Conservation (phyloP, 2,113 vertebrate genomes). For the Aphyosemion australe region DNA sequence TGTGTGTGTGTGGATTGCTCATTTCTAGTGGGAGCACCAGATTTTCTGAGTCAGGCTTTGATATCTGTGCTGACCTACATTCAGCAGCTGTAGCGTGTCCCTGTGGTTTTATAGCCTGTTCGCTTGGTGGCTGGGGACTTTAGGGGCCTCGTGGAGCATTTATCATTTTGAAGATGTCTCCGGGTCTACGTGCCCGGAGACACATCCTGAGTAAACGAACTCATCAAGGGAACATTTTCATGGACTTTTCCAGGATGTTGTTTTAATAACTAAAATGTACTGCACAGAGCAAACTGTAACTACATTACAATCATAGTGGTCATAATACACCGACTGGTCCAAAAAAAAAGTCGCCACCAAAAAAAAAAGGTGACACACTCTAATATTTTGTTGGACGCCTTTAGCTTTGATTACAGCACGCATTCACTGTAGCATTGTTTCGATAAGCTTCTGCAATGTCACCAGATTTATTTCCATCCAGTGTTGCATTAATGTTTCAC, state of each 20-base stretch:
- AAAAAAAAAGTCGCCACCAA: too few species aligned
- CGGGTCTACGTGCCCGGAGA: constrained; percentile 45
- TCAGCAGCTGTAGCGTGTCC: constrained; percentile 52
- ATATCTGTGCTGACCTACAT: constrained; percentile 65
- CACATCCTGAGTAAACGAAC: constrained; percentile 22
- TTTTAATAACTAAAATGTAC: constrained; percentile 8
- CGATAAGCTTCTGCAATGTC: too few species aligned
- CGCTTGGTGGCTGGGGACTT: constrained; percentile 38
- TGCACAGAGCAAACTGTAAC: not conserved
- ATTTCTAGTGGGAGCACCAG: constrained; percentile 39
- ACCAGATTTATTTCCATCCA: too few species aligned
- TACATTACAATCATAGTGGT: constrained; percentile 5
- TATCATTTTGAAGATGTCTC: constrained; percentile 27
- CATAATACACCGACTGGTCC: too few species aligned
- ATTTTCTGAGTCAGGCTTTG: constrained; percentile 45
- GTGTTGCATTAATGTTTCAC: too few species aligned
- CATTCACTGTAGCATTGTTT: too few species aligned
- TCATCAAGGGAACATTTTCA: constrained; percentile 15
- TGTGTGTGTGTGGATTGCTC: constrained; percentile 9
- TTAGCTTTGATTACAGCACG: too few species aligned
- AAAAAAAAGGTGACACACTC: too few species aligned
- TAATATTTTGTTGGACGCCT: too few species aligned
- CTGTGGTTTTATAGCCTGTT: constrained; percentile 19
- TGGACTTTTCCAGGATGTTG: constrained; percentile 5
- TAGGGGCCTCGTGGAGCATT: constrained; percentile 29